Evolutionary conservation across 1,140 invertebrate genomes (phyloP).

Genomic region (Danaus plexippus): DNA sequence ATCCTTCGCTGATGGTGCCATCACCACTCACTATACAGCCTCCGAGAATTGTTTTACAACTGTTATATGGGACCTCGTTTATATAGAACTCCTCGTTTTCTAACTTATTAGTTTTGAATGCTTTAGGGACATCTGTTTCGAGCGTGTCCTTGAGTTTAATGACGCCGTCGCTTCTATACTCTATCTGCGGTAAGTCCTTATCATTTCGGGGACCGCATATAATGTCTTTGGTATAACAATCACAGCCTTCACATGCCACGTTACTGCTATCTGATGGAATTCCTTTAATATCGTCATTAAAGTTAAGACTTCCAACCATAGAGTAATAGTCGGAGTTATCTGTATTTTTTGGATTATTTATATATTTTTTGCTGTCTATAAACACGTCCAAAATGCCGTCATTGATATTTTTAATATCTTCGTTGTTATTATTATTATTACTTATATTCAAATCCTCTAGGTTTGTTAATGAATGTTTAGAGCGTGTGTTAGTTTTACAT

Average conservation of each 20-base stretch:
- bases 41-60: constrained; percentile 52
- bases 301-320: no score
- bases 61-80: constrained; percentile 40
- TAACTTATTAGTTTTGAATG: constrained; percentile 11
- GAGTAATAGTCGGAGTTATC: no score
- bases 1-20: constrained; percentile 52
- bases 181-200: constrained; percentile 26
- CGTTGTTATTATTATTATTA: constrained; percentile 12
- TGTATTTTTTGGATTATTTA: no score
- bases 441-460: constrained; percentile 6
- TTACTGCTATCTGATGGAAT: background rate
- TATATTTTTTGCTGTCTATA: no score
- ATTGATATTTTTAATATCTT: constrained; percentile 1
- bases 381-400: no score
- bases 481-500: constrained; percentile 13
- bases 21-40: constrained; percentile 59
- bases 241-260: constrained; percentile 33
- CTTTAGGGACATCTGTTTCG: constrained; percentile 33
- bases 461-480: constrained; percentile 14
- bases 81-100: constrained; percentile 14
- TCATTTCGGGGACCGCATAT: constrained; percentile 11
- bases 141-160: constrained; percentile 51
- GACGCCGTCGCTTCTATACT: constrained; percentile 40
- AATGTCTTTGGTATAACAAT: constrained; percentile 19
- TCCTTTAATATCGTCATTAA: no score